Conservation (phyloP, 2,113 vertebrate genomes). For the Arizona elegans region DNA sequence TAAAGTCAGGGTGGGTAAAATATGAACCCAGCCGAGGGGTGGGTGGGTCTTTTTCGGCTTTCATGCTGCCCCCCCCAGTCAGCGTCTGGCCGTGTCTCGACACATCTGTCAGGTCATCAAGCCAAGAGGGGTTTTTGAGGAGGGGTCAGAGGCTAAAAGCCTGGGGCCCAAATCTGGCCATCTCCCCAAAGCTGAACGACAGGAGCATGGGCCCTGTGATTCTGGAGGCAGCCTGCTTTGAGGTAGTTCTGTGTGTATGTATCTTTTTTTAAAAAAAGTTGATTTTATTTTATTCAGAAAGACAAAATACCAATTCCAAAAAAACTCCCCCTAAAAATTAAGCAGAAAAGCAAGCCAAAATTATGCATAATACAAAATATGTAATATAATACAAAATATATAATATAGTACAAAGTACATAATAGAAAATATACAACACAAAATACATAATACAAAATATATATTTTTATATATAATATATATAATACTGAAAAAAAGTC, state of each 20-base stretch:
- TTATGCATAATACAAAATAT: too few species aligned
- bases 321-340: not conserved
- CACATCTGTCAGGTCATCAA: not conserved
- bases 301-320: too few species aligned
- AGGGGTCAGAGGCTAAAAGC: not conserved
- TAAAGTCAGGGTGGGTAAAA: not conserved
- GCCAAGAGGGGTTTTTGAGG: not conserved
- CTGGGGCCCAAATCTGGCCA: not conserved
- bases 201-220: not conserved
- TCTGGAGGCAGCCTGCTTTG: not conserved
- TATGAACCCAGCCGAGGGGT: not conserved
- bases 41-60: not conserved
- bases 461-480: too few species aligned
- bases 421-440: too few species aligned
- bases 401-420: too few species aligned
- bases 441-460: too few species aligned
- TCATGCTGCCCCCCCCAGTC: not conserved
- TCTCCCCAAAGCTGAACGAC: not conserved
- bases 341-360: not conserved
- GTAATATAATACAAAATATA: too few species aligned
- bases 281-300: too few species aligned
- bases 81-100: not conserved
- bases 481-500: too few species aligned
- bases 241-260: not conserved
- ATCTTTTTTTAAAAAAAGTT: not conserved